phyloP scores from a whole-genome alignment of 2,797 vertebrate genomes.

The Enteromius treurensis region DNA sequence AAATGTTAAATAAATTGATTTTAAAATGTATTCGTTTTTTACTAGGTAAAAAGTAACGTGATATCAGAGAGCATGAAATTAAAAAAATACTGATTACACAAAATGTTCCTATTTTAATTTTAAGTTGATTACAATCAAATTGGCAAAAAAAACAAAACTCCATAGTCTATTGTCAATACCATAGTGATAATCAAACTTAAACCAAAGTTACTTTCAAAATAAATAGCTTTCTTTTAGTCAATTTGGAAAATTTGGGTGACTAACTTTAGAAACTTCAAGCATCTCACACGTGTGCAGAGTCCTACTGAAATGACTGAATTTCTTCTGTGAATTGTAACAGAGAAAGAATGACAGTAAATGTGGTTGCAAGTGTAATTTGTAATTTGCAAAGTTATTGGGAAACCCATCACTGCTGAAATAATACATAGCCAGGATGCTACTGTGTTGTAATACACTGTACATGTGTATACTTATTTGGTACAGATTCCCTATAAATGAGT shows the following conservation, averaged over 20 bases:
- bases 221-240: background rate
- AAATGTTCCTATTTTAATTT: background rate
- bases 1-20: no score
- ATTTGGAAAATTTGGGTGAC: background rate
- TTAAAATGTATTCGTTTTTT: no score
- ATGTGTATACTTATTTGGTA: background rate
- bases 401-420: background rate
- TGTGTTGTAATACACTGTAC: background rate
- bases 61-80: background rate
- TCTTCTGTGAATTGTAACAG: background rate
- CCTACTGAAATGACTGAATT: background rate
- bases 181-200: background rate
- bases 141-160: background rate
- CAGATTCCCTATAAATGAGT: conserved; percentile 29
- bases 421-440: background rate
- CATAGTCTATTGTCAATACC: background rate
- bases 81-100: background rate
- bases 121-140: background rate
- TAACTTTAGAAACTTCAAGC: background rate
- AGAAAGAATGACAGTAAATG: background rate
- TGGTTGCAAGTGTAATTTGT: background rate
- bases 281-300: background rate
- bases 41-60: no score
- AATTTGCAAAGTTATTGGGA: background rate
- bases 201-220: background rate